phyloP scores from a whole-genome alignment of 2,113 vertebrate genomes.

The Hipposideros armiger region DNA sequence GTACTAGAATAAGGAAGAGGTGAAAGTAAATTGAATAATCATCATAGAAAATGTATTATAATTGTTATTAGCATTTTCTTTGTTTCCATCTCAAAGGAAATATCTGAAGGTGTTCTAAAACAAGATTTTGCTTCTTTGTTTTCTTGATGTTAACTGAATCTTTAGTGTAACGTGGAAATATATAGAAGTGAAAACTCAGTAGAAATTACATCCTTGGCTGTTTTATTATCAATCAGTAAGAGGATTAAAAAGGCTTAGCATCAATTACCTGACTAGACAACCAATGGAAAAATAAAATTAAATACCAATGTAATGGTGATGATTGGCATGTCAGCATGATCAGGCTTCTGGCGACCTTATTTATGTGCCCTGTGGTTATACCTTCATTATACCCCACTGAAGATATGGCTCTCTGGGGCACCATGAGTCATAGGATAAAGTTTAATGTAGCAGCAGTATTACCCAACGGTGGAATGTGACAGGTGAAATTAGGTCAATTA shows the following conservation, averaged over 20 bases:
- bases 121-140: neutral
- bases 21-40: slow-evolving; percentile 44
- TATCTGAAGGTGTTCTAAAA: neutral
- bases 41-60: neutral
- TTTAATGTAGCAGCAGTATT: slow-evolving; percentile 17
- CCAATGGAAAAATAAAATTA: slow-evolving; percentile 60
- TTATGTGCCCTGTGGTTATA: slow-evolving; percentile 15
- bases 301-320: slow-evolving; percentile 41
- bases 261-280: slow-evolving; percentile 60
- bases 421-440: slow-evolving; percentile 34
- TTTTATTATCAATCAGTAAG: slow-evolving; percentile 59
- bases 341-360: neutral
- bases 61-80: slow-evolving; percentile 6
- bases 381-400: slow-evolving; percentile 18
- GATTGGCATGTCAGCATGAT: neutral
- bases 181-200: neutral
- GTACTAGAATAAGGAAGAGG: neutral
- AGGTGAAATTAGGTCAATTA: slow-evolving; percentile 57
- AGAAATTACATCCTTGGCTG: slow-evolving; percentile 28
- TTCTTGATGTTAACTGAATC: slow-evolving; percentile 39
- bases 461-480: slow-evolving; percentile 9
- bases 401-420: neutral
- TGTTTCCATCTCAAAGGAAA: neutral
- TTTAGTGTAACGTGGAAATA: neutral
- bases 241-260: slow-evolving; percentile 47